phyloP scores from a whole-genome alignment of 2,113 vertebrate genomes.

The Coturnix japonica region DNA sequence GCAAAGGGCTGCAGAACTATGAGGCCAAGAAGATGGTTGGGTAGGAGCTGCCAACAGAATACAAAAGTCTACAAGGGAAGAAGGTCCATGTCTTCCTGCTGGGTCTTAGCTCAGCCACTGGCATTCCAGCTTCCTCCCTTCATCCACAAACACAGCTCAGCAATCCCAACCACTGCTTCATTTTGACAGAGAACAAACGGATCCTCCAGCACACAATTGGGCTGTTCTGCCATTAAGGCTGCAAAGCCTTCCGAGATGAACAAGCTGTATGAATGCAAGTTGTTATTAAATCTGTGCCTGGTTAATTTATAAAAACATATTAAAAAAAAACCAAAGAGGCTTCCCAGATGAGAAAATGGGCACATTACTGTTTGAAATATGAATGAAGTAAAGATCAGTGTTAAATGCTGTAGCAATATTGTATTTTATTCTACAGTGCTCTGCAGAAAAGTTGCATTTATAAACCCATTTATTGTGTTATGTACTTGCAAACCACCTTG shows the following conservation, averaged over 20 bases:
- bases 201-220: neutral
- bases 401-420: constrained; percentile 42
- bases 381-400: constrained; percentile 46
- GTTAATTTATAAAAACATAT: constrained; percentile 69
- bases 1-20: neutral
- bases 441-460: constrained; percentile 70
- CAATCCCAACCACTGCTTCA: neutral
- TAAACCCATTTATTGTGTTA: constrained; percentile 66
- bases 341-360: constrained; percentile 59
- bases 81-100: neutral
- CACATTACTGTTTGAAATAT: constrained; percentile 66
- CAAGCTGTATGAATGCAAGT: neutral
- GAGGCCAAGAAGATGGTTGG: neutral
- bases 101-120: neutral
- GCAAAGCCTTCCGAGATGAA: constrained; percentile 6
- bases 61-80: neutral
- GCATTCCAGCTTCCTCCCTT: neutral
- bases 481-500: constrained; percentile 51
- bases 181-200: neutral
- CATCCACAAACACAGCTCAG: rapidly evolving
- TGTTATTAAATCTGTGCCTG: constrained; percentile 66
- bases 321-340: constrained; percentile 26
- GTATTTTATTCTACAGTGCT: constrained; percentile 40
- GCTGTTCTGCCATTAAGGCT: neutral
- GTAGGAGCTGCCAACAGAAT: neutral